Conservation (phyloP, 2,113 vertebrate genomes). For the Rhinoderma darwinii region DNA sequence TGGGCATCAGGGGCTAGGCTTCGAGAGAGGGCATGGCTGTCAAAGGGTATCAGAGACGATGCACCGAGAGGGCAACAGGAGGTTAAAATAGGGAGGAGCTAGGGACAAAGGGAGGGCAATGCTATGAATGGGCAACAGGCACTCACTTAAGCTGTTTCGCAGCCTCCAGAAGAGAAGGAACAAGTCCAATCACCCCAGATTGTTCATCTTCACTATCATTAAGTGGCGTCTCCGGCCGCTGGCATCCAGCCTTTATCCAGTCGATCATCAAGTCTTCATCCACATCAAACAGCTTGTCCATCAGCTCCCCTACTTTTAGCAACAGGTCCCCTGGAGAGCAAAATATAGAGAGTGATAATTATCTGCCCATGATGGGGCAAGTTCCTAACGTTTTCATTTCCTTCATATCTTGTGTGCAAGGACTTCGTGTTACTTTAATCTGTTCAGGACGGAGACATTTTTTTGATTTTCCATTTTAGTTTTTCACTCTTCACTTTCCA, state of each 20-base stretch:
- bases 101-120: neutral
- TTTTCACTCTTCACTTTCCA: no score
- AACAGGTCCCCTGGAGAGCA: conserved; percentile 83
- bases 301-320: conserved; percentile 91
- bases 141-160: conserved; percentile 89
- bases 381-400: no score
- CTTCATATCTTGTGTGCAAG: no score
- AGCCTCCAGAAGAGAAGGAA: conserved; percentile 87
- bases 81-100: no score
- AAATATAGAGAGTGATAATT: neutral
- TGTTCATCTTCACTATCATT: conserved; percentile 65
- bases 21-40: no score
- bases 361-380: no score
- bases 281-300: conserved; percentile 94
- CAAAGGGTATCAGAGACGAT: no score
- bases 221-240: conserved; percentile 56
- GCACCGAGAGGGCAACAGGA: no score
- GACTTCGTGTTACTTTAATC: no score
- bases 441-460: no score
- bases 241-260: conserved; percentile 79
- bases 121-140: neutral
- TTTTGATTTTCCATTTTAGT: no score
- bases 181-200: conserved; percentile 70
- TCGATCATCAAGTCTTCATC: conserved; percentile 92
- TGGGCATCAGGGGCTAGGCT: no score